These are phyloP conservation scores for Ammodramus savannarum DNA, from an alignment of 2,113 vertebrate genomes.

Conservation along the genomic window DNA sequence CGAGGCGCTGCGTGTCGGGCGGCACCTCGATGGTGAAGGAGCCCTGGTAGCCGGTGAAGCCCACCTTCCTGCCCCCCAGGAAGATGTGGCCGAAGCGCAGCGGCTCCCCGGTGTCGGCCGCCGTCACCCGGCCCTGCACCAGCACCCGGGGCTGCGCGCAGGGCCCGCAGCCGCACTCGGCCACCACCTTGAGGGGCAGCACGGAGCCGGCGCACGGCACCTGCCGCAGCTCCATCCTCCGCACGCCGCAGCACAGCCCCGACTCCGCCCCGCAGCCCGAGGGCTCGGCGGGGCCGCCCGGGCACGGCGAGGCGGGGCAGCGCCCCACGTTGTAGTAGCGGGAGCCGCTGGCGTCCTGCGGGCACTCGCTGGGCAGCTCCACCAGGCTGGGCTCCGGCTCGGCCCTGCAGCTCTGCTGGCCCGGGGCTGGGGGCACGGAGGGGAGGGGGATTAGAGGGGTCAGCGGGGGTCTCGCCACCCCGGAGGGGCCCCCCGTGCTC, in stretches of 20 bases:
- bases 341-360: constrained; percentile 72
- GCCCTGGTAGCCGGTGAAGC: constrained; percentile 90
- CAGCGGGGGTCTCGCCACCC: not conserved
- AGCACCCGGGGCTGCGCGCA: constrained; percentile 81
- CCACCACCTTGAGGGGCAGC: constrained; percentile 85
- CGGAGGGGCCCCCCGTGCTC: not conserved
- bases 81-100: constrained; percentile 90
- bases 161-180: constrained; percentile 84
- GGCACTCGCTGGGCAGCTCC: constrained; percentile 85
- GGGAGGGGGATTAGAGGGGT: not conserved
- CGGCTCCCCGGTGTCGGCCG: constrained; percentile 85
- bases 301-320: constrained; percentile 81
- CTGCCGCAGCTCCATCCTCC: constrained; percentile 76
- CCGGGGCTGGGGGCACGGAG: not conserved
- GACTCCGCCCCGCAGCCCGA: constrained; percentile 72
- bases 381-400: constrained; percentile 81
- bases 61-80: constrained; percentile 73
- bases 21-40: constrained; percentile 89
- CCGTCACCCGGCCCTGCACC: constrained; percentile 83
- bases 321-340: constrained; percentile 84
- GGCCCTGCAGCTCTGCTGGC: constrained; percentile 76
- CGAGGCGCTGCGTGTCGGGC: constrained; percentile 79
- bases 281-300: constrained; percentile 53
- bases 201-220: constrained; percentile 78
- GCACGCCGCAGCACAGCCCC: constrained; percentile 81